Percentiles rank a stretch among this genome's conserved stretches.
These are phyloP conservation scores for Notarius quadriscutis DNA, from an alignment of 2,113 vertebrate species.

Conservation along the genomic window DNA sequence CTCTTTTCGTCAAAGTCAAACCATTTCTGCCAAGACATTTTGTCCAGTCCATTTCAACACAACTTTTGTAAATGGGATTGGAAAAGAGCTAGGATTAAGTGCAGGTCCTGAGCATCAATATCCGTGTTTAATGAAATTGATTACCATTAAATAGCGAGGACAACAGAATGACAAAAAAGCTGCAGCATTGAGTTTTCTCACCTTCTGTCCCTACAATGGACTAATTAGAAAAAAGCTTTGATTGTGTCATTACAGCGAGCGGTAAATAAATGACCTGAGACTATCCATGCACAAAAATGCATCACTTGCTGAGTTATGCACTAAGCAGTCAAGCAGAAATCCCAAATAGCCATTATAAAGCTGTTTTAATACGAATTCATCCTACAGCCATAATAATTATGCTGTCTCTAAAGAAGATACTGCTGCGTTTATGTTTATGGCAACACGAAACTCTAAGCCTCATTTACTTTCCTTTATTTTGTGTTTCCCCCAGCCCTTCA, in stretches of 20 bases:
- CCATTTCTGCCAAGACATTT: slow-evolving; percentile 10
- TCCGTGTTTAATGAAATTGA: slow-evolving; percentile 58
- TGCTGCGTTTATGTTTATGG: slow-evolving; percentile 60
- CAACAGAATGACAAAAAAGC: slow-evolving; percentile 50
- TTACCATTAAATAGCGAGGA: slow-evolving; percentile 51
- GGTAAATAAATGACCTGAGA: slow-evolving; percentile 59
- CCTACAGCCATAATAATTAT: slow-evolving; percentile 53
- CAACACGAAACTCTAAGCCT: slow-evolving; percentile 49
- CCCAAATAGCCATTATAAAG: slow-evolving; percentile 56
- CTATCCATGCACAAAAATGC: slow-evolving; percentile 55
- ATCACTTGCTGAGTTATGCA: slow-evolving; percentile 48
- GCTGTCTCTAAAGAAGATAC: slow-evolving; percentile 50
- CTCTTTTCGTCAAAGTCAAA: background rate
- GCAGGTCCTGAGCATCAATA: slow-evolving; percentile 46
- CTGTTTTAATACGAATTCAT: slow-evolving; percentile 51
- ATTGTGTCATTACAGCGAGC: slow-evolving; percentile 55
- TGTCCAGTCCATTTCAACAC: background rate
- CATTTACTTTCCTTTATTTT: slow-evolving; percentile 64
- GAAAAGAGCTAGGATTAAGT: slow-evolving; percentile 38
- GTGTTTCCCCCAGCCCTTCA: slow-evolving; percentile 61
- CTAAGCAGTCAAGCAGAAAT: slow-evolving; percentile 55
- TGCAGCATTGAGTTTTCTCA: slow-evolving; percentile 54
- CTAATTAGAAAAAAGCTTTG: slow-evolving; percentile 61
- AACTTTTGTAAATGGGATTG: slow-evolving; percentile 39
- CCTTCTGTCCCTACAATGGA: slow-evolving; percentile 53